phyloP scores from a whole-genome alignment of 2,113 vertebrate genomes.

The Regulus satrapa region DNA sequence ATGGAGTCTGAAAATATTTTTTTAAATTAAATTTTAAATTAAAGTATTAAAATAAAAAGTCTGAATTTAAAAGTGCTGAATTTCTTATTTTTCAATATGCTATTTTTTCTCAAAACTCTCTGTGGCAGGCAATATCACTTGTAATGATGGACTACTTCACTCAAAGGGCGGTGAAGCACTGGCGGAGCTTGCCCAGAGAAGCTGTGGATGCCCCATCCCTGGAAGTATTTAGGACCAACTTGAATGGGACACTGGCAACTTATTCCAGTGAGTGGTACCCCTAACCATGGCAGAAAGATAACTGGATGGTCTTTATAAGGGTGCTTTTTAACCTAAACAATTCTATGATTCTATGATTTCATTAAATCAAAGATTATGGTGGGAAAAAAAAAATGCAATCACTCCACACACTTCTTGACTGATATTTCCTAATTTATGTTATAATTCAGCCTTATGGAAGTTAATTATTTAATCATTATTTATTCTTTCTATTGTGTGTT shows the following conservation, averaged over 20 bases:
- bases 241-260: not conserved
- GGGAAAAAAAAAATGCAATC: no score
- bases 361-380: not conserved
- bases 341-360: not conserved
- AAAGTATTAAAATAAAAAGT: no score
- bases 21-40: no score
- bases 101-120: no score
- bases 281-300: not conserved
- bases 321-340: not conserved
- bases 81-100: not conserved
- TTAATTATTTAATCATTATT: not conserved
- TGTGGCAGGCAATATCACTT: not conserved
- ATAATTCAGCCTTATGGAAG: not conserved
- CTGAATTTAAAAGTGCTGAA: rapidly evolving
- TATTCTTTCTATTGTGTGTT: not conserved
- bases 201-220: not conserved
- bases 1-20: not conserved
- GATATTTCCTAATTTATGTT: not conserved
- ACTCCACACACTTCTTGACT: not conserved
- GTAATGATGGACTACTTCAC: not conserved
- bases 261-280: not conserved
- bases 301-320: not conserved
- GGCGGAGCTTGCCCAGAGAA: not conserved
- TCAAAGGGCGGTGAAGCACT: not conserved
- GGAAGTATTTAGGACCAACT: not conserved